phyloP scores from a whole-genome alignment of 1,140 invertebrate genomes.

The Melanaphis sacchari region DNA sequence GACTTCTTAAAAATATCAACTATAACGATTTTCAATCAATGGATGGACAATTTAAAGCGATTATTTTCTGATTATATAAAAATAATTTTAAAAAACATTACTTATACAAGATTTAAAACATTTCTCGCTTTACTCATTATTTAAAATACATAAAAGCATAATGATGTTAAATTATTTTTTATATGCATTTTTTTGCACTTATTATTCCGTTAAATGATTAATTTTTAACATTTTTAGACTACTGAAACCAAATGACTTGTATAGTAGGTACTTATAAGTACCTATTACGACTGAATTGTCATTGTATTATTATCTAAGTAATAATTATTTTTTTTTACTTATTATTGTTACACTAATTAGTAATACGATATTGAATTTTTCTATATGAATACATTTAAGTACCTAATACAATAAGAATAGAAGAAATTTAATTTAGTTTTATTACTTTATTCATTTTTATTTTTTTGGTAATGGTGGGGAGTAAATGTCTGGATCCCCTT shows the following conservation, averaged over 20 bases:
- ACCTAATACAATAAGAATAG: background rate
- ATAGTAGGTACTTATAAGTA: background rate
- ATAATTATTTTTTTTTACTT: background rate
- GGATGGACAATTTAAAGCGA: background rate
- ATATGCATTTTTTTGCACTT: background rate
- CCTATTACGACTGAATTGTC: background rate
- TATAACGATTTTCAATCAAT: background rate
- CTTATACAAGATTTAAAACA: background rate
- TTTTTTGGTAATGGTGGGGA: background rate
- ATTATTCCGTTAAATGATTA: background rate
- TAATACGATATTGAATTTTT: background rate
- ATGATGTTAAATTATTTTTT: background rate
- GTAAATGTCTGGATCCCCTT: background rate
- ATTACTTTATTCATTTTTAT: background rate
- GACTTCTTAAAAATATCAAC: background rate
- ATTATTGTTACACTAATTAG: background rate
- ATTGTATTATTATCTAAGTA: background rate
- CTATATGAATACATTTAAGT: background rate
- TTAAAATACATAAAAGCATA: background rate
- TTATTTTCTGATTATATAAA: background rate
- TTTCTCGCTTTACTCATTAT: background rate
- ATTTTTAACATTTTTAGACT: background rate
- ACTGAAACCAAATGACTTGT: background rate
- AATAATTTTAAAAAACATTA: background rate
- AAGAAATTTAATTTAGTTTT: background rate